phyloP scores from a whole-genome alignment of 35 echinoderm and acorn worm genomes.

The Eucidaris tribuloides region DNA sequence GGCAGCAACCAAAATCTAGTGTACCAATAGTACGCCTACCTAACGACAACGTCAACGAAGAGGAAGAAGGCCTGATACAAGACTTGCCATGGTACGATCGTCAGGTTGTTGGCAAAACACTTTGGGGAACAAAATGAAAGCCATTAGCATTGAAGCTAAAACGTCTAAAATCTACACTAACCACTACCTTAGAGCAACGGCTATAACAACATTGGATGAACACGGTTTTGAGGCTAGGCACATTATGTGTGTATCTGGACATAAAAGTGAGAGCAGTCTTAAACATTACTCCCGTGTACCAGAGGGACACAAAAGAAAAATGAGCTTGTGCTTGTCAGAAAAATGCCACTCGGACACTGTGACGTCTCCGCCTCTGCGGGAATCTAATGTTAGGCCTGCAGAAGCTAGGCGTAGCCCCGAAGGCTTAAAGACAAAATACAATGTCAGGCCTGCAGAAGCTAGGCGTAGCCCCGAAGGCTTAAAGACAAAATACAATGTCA shows the following conservation, averaged over 20 bases:
- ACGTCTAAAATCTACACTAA: slow-evolving; percentile 52
- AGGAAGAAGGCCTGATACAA: background rate
- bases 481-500: no score
- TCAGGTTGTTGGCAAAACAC: slow-evolving; percentile 15
- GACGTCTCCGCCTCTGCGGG: background rate
- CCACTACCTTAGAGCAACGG: slow-evolving; percentile 46
- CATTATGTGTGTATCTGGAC: slow-evolving; percentile 49
- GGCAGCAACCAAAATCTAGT: slow-evolving; percentile 46
- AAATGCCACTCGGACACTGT: background rate
- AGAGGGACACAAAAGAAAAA: slow-evolving; percentile 35
- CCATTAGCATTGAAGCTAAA: slow-evolving; percentile 17
- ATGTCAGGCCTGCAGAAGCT: no score
- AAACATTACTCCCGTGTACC: slow-evolving; percentile 24
- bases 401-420: no score
- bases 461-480: no score
- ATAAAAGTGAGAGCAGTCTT: slow-evolving; percentile 38
- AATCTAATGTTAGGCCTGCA: no score
- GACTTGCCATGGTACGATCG: background rate
- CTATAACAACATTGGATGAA: slow-evolving; percentile 29
- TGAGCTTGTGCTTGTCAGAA: slow-evolving; percentile 23
- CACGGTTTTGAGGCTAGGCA: slow-evolving; percentile 34
- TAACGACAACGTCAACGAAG: background rate
- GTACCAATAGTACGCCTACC: background rate
- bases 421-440: no score
- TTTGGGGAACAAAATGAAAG: slow-evolving; percentile 56